Evolutionary conservation across 2,113 vertebrate species (phyloP).

Genomic region (Lasiurus cinereus): DNA sequence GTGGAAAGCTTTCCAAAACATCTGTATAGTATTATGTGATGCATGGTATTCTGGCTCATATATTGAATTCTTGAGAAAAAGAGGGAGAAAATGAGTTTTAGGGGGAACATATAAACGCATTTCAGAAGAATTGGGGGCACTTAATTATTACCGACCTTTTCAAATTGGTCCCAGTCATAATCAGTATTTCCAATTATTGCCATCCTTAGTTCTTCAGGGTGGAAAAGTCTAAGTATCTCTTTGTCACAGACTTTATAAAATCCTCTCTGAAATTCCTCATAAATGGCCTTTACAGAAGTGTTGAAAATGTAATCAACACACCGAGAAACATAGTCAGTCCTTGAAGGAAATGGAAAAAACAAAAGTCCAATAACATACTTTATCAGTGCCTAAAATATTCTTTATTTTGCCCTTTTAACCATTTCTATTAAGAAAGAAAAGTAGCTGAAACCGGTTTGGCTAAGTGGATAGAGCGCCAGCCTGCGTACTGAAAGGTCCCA

Average conservation of each 20-base stretch:
- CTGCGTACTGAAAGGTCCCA: too few relatives aligned
- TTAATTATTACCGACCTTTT: conserved; percentile 85
- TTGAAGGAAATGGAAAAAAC: conserved; percentile 74
- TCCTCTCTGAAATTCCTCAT: conserved; percentile 89
- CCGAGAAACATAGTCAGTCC: conserved; percentile 87
- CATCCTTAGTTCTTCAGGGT: conserved; percentile 89
- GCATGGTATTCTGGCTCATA: conserved; percentile 85
- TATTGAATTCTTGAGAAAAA: conserved; percentile 86
- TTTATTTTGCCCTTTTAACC: not conserved
- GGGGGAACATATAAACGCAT: not conserved
- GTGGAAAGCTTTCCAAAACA: conserved; percentile 93
- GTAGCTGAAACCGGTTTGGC: not conserved
- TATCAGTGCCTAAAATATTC: not conserved
- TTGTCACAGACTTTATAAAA: conserved; percentile 90
- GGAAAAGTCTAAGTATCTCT: conserved; percentile 86
- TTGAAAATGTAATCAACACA: conserved; percentile 90
- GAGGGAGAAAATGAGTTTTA: not conserved
- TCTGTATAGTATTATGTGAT: conserved; percentile 86
- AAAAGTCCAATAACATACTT: not conserved
- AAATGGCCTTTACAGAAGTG: conserved; percentile 88
- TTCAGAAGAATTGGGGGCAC: not conserved
- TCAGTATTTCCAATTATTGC: conserved; percentile 87
- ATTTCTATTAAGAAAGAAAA: conserved; percentile 48
- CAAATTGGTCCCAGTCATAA: conserved; percentile 90
- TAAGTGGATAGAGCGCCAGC: too few relatives aligned